Conservation (phyloP, 1,140 invertebrate genomes). For the Nautilus pompilius region DNA sequence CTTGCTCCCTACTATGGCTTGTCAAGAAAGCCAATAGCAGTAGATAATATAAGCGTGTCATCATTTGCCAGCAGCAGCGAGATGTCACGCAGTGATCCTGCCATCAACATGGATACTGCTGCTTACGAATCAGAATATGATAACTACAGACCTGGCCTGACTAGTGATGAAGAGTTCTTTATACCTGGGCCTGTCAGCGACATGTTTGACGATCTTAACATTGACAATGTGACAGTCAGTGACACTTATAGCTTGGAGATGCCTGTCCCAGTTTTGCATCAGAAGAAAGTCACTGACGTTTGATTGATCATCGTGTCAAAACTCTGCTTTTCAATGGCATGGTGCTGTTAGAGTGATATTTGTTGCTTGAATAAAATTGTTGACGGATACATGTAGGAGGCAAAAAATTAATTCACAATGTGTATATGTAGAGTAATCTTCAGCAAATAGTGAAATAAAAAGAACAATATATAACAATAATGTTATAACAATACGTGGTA, state of each 20-base stretch:
- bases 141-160: slow-evolving; percentile 59
- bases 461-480: neutral
- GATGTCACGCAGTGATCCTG: slow-evolving; percentile 49
- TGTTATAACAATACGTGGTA: slow-evolving; percentile 7
- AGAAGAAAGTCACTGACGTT: slow-evolving; percentile 46
- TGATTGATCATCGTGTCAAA: slow-evolving; percentile 7
- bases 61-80: slow-evolving; percentile 50
- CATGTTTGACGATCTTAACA: slow-evolving; percentile 66
- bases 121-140: slow-evolving; percentile 80
- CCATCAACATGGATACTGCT: slow-evolving; percentile 43
- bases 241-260: slow-evolving; percentile 48
- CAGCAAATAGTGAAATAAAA: slow-evolving; percentile 3
- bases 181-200: slow-evolving; percentile 52
- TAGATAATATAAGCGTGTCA: slow-evolving; percentile 40
- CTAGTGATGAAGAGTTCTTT: slow-evolving; percentile 52
- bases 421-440: neutral
- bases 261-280: slow-evolving; percentile 25
- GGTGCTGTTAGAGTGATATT: neutral
- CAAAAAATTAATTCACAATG: neutral
- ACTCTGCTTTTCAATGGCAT: neutral
- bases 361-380: no score
- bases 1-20: slow-evolving; percentile 33
- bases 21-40: neutral
- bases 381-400: neutral
- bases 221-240: slow-evolving; percentile 63